Percentiles rank a stretch among this genome's conserved stretches.
phyloP scores from a whole-genome alignment of 2,797 vertebrate species.

The Sebastiscus albofasciatus region DNA sequence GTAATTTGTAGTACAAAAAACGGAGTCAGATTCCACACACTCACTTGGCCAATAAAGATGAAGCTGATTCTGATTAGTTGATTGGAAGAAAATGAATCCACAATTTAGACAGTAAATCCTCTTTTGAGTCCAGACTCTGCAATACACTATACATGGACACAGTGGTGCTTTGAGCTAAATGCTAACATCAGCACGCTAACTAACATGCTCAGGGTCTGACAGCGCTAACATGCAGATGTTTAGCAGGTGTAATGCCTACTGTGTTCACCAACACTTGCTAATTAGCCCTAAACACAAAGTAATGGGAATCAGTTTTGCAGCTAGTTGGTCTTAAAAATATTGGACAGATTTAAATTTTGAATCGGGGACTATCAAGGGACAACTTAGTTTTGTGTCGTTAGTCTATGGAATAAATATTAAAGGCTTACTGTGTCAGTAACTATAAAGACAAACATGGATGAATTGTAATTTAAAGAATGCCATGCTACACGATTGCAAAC shows the following conservation, averaged over 20 bases:
- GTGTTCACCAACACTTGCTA: not conserved
- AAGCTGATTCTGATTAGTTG: not conserved
- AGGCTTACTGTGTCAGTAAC: not conserved
- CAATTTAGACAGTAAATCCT: not conserved
- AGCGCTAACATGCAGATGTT: not conserved
- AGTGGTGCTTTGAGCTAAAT: not conserved
- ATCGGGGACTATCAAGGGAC: not conserved
- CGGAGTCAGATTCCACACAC: not conserved
- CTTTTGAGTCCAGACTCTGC: not conserved
- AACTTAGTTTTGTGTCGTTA: not conserved
- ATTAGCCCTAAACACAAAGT: not conserved
- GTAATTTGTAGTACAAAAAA: not conserved
- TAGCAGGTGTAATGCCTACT: not conserved
- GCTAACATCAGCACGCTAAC: not conserved
- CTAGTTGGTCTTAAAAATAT: not conserved
- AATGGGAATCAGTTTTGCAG: not conserved
- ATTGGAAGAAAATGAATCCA: not conserved
- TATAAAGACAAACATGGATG: not conserved
- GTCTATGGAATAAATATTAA: not conserved
- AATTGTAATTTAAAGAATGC: conserved; percentile 33
- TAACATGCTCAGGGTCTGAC: not conserved
- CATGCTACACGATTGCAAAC: conserved; percentile 23
- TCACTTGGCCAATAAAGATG: not conserved
- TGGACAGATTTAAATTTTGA: not conserved
- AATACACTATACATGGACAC: not conserved